Conservation (phyloP, 2,888 invertebrate species). For the Cantharis rufa region DNA sequence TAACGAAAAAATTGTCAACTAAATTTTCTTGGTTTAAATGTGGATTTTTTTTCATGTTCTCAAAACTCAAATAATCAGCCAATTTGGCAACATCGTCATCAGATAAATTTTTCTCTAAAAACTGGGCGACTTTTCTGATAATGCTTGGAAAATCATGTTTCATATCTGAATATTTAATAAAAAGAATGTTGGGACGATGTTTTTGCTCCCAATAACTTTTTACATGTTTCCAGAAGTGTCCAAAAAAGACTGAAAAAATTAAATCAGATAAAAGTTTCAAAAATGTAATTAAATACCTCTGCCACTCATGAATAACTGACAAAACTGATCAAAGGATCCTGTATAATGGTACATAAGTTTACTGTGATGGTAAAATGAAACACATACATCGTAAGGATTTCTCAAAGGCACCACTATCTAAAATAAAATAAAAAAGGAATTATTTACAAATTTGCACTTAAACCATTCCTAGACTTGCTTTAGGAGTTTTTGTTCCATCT, state of each 20-base stretch:
- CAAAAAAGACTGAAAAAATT: slow-evolving; percentile 34
- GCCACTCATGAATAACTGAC: slow-evolving; percentile 70
- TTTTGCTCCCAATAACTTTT: slow-evolving; percentile 71
- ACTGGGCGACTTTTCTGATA: slow-evolving; percentile 52
- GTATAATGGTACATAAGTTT: slow-evolving; percentile 62
- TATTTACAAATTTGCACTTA: no score
- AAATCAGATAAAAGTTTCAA: background rate
- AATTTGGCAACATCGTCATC: slow-evolving; percentile 51
- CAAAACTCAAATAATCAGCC: slow-evolving; percentile 57
- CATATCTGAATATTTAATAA: slow-evolving; percentile 83
- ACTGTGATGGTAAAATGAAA: slow-evolving; percentile 87
- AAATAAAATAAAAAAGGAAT: no score
- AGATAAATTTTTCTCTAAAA: slow-evolving; percentile 49
- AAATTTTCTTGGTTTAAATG: slow-evolving; percentile 32
- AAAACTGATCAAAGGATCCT: slow-evolving; percentile 72
- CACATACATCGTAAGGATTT: slow-evolving; percentile 88
- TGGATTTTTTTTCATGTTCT: slow-evolving; percentile 58
- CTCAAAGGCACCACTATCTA: slow-evolving; percentile 85
- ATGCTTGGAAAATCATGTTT: slow-evolving; percentile 63
- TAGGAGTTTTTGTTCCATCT: slow-evolving; percentile 50
- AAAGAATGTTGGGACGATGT: slow-evolving; percentile 72
- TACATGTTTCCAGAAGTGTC: slow-evolving; percentile 46
- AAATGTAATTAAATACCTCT: slow-evolving; percentile 51
- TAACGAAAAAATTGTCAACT: slow-evolving; percentile 40
- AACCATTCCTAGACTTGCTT: slow-evolving; percentile 33